A percentile compares a stretch with the other conserved stretches of the same genome.
Conservation (phyloP, 2,888 invertebrate genomes). For the Rhopalosiphum nymphaeae region DNA sequence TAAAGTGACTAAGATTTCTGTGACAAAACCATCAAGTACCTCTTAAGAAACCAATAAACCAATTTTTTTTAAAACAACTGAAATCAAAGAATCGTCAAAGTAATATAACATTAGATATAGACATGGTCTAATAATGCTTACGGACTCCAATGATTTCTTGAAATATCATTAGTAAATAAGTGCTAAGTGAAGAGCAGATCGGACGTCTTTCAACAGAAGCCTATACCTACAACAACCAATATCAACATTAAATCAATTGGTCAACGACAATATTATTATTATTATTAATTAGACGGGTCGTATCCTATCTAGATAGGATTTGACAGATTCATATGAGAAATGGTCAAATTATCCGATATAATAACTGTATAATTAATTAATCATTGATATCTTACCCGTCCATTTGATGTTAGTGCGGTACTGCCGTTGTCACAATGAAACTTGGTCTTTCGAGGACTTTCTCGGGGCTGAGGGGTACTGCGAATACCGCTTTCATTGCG, state of each 20-base stretch:
- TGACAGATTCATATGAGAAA: too few relatives aligned
- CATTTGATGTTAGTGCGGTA: too few relatives aligned
- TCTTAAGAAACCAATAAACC: constrained; percentile 98
- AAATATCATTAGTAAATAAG: constrained; percentile 84
- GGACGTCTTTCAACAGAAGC: neutral
- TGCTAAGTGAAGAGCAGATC: neutral
- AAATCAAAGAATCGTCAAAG: constrained; percentile 66
- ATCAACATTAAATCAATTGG: neutral
- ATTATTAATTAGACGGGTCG: neutral
- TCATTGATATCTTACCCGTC: too few relatives aligned
- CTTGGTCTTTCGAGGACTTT: too few relatives aligned
- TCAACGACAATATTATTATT: neutral
- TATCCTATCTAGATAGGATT: too few relatives aligned
- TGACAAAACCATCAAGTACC: constrained; percentile 92
- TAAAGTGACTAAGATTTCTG: constrained; percentile 79
- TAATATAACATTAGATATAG: neutral
- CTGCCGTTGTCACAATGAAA: too few relatives aligned
- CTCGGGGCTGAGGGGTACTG: too few relatives aligned
- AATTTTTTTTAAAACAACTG: constrained; percentile 97
- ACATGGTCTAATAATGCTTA: constrained; percentile 73
- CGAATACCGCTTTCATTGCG: too few relatives aligned
- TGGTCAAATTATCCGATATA: too few relatives aligned
- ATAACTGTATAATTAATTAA: too few relatives aligned
- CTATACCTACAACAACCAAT: neutral
- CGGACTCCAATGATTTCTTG: constrained; percentile 95